A percentile compares a stretch with the other conserved stretches of the same genome.
Conservation (phyloP, 2,797 vertebrate genomes). For the Loris lydekkerianus region DNA sequence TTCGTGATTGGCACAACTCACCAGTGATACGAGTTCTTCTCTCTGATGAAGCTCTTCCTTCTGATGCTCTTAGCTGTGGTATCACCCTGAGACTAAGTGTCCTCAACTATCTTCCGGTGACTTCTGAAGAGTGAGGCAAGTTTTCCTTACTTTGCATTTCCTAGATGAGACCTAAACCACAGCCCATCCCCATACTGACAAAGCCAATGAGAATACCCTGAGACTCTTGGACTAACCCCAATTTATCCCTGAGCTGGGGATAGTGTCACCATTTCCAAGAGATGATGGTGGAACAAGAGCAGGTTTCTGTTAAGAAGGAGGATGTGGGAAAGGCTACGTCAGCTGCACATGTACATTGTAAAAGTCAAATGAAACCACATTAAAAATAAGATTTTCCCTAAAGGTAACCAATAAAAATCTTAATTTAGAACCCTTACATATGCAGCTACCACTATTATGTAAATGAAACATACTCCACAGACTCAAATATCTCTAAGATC, state of each 20-base stretch:
- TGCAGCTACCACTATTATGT: not conserved
- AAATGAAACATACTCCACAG: not conserved
- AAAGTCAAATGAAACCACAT: not conserved
- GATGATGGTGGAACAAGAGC: not conserved
- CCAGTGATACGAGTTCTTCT: not conserved
- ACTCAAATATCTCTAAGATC: not conserved
- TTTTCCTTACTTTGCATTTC: not conserved
- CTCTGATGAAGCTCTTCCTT: not conserved
- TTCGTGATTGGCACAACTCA: not conserved
- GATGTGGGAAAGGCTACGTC: not conserved
- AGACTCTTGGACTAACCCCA: not conserved
- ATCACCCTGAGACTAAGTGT: not conserved
- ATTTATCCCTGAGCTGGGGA: not conserved
- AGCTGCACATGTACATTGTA: not conserved
- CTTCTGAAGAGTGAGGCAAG: not conserved
- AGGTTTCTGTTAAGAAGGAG: not conserved
- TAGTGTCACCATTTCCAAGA: not conserved
- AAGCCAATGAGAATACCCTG: not conserved
- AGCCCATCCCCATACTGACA: not conserved
- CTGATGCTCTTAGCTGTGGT: not conserved
- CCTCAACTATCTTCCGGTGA: not conserved
- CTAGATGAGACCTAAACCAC: not conserved
- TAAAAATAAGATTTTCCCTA: not conserved
- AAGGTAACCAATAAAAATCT: not conserved
- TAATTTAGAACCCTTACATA: not conserved